Percentiles rank a stretch among this genome's conserved stretches.
Evolutionary conservation across 2,113 vertebrate species (phyloP).

Genomic region (Dipodomys stephensi): DNA sequence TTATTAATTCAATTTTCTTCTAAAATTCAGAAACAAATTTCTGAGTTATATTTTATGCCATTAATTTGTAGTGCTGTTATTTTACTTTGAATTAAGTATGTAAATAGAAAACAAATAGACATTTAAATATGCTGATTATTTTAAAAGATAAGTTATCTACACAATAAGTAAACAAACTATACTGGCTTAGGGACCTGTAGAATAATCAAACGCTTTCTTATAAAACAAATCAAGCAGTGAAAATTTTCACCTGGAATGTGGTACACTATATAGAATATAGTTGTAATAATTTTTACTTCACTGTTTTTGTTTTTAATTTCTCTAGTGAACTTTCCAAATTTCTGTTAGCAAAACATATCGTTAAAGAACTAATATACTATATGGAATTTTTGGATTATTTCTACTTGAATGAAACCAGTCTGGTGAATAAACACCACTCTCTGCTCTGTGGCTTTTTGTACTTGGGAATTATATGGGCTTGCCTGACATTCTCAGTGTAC

Average conservation of each 20-base stretch:
- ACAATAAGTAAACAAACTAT: background rate
- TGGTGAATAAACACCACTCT: background rate
- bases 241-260: background rate
- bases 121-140: background rate
- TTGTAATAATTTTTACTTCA: background rate
- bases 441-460: background rate
- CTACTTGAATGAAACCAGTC: background rate
- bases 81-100: background rate
- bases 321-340: background rate
- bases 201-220: background rate
- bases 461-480: background rate
- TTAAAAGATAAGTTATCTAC: background rate
- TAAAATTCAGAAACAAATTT: background rate
- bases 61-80: background rate
- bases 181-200: background rate
- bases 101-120: background rate
- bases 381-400: background rate
- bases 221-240: background rate
- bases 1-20: background rate
- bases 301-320: background rate
- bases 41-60: background rate
- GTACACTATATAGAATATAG: background rate
- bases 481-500: background rate
- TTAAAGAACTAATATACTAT: background rate
- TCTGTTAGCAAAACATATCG: background rate